Base-by-base conservation (phyloP, 1,140 invertebrate genomes). In the Drosophila burlai region DNA sequence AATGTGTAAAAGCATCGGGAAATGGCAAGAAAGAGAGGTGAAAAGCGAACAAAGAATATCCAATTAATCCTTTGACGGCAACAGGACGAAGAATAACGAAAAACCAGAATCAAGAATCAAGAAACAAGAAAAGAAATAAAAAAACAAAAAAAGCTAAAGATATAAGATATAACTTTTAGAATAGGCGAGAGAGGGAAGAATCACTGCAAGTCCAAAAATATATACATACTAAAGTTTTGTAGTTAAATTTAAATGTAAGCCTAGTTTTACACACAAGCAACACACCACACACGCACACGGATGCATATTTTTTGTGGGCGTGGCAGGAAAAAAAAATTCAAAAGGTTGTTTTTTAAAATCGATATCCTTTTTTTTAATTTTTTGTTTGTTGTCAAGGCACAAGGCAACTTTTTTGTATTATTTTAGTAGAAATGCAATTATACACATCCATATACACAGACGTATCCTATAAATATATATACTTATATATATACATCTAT, bases 131-230 rank as follows among this genome's bases (percentile, higher is more conserved):
- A 24, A 24, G 24, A 26, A 26, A 26, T 26, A 49, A 38, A 36
- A 60, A 38, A 40, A 24, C 16, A 31, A 57, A 47, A 31, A 46
- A 45, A 45, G 21, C 21, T 18, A 65, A 71, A 42, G 59, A 68
- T 24, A 47, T 42, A 71, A 54, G 42, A n/a, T n/a, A n/a, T 71
- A 59, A 71, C 15, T 67, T 21, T 67, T 64, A 62, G 57, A 60
- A n/a, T 49, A 71, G 63, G 46, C 31, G 34, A 62, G 38, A 67
- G 26, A 62, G 29, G 34, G 46, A 75, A 59, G 61, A 62, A 78
- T 60, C 69, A 71, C 67, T 89, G 69, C 84, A 87, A 89, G 85
- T 90, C 82, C 82, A 90, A 90, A 90, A 81, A 85, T 55, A 84
- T 84, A 79, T 83, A 89, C 76, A 80, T 69, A 89, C 78, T 83